phyloP scores from a whole-genome alignment of 2,888 invertebrate genomes.

The Leptodirus hochenwartii region DNA sequence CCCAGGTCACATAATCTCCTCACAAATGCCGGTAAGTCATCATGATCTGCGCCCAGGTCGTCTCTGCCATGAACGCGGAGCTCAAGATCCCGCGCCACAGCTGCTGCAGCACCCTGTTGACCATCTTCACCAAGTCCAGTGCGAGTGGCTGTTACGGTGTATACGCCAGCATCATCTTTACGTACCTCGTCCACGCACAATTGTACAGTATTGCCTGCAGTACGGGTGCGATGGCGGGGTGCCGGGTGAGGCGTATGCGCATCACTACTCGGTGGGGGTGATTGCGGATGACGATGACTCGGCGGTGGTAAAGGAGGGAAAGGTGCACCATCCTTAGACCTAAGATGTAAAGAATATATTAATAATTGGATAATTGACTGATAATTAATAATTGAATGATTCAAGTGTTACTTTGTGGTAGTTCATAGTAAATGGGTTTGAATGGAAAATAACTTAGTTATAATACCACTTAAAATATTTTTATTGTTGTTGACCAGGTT shows the following conservation, averaged over 20 bases:
- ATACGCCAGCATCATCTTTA: constrained; percentile 55
- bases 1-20: constrained; percentile 70
- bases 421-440: no score
- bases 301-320: no score
- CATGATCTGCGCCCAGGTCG: constrained; percentile 16
- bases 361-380: no score
- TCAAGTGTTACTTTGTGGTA: no score
- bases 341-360: no score
- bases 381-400: no score
- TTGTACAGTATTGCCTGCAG: constrained; percentile 45
- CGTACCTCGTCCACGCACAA: constrained; percentile 58
- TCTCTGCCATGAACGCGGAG: constrained; percentile 34
- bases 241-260: no score
- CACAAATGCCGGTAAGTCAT: constrained; percentile 57
- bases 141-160: constrained; percentile 52
- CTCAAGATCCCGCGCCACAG: constrained; percentile 33
- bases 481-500: no score
- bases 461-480: no score
- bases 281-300: background rate
- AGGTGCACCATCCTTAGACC: constrained; percentile 39
- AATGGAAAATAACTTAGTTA: no score
- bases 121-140: no score
- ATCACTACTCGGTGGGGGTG: no score
- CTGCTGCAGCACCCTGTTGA: constrained; percentile 37
- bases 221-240: constrained; percentile 38